Conservation (phyloP, 2,888 invertebrate species). For the Aspidiotus rigidus region DNA sequence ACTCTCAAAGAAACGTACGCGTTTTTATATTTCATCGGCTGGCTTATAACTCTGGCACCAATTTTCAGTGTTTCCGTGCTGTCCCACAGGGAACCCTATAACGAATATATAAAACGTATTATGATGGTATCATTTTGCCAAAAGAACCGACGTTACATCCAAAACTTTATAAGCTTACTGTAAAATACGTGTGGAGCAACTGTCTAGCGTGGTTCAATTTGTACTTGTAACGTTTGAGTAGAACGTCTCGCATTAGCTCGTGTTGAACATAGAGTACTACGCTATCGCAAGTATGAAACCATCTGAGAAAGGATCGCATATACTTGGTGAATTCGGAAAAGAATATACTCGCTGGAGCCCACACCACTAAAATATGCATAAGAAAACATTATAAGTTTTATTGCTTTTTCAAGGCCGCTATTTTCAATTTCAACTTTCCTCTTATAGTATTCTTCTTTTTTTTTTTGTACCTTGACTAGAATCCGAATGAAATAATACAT, state of each 20-base stretch:
- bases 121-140: neutral
- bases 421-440: neutral
- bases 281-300: constrained; percentile 49
- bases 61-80: constrained; percentile 29
- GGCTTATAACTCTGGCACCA: constrained; percentile 34
- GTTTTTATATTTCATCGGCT: constrained; percentile 28
- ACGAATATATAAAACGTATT: constrained; percentile 2
- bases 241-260: constrained; percentile 24
- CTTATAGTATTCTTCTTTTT: neutral
- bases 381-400: constrained; percentile 39
- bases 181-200: constrained; percentile 53
- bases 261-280: constrained; percentile 42
- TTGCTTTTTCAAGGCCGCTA: neutral
- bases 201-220: constrained; percentile 47
- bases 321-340: constrained; percentile 59
- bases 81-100: constrained; percentile 30
- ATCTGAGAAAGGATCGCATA: constrained; percentile 58
- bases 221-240: constrained; percentile 50
- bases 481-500: constrained; percentile 54
- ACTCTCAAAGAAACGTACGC: constrained; percentile 18
- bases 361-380: constrained; percentile 44
- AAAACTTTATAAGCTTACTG: constrained; percentile 44
- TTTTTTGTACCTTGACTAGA: constrained; percentile 13
- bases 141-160: neutral
- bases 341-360: constrained; percentile 60